A percentile compares a stretch with the other conserved stretches of the same genome.
Evolutionary conservation across 2,113 vertebrate species (phyloP).

Genomic region (Tychaedon coryphoeus): DNA sequence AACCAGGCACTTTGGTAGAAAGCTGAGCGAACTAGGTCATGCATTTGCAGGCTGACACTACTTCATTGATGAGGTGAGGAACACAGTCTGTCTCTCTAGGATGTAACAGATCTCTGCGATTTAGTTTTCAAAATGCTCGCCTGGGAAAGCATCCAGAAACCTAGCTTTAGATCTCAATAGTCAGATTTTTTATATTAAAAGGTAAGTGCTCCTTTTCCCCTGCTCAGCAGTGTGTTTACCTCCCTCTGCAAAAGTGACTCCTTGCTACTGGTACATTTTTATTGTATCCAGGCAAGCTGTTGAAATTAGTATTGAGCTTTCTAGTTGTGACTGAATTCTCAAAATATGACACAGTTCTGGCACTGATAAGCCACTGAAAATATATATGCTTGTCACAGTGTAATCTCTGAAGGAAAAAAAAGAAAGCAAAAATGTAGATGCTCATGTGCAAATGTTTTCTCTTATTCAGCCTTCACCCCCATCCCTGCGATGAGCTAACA

Average conservation of each 20-base stretch:
- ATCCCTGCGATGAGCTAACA: not conserved
- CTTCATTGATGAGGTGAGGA: constrained; percentile 46
- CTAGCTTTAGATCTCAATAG: constrained; percentile 15
- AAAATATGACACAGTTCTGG: not conserved
- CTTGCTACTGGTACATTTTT: not conserved
- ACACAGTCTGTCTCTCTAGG: not conserved
- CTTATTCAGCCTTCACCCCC: not conserved
- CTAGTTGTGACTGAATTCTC: not conserved
- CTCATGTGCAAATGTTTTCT: not conserved
- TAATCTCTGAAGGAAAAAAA: not conserved
- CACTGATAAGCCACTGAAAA: not conserved
- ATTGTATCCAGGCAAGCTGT: not conserved
- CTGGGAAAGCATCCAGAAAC: constrained; percentile 30
- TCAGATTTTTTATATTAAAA: not conserved
- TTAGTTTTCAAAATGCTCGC: constrained; percentile 11
- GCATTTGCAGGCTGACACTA: constrained; percentile 33
- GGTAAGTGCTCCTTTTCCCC: not conserved
- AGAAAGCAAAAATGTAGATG: not conserved
- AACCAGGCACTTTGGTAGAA: constrained; percentile 6
- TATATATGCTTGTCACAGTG: not conserved
- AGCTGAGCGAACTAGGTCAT: constrained; percentile 33
- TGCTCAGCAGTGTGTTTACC: not conserved
- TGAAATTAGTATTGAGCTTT: not conserved
- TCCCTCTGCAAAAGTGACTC: not conserved
- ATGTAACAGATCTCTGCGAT: constrained; percentile 13